A percentile compares a stretch with the other conserved stretches of the same genome.
Evolutionary conservation across 1,140 invertebrate genomes (phyloP).

Genomic region (Geopemphigus sp.): DNA sequence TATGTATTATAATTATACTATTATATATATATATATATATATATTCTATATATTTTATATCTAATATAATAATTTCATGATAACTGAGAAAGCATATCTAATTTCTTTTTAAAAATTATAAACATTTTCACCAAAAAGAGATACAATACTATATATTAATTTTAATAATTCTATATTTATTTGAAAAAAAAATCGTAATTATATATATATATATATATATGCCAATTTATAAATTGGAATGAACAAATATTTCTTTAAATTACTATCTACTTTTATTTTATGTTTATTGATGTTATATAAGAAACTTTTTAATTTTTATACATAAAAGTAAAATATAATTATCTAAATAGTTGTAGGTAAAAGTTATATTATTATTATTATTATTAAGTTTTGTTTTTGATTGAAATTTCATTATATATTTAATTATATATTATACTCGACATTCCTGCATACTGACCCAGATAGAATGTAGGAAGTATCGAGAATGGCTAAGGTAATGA

Average conservation of each 20-base stretch:
- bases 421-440: conserved; percentile 38
- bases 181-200: not conserved
- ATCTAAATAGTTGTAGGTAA: too few relatives aligned
- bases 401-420: conserved; percentile 26
- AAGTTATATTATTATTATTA: too few relatives aligned
- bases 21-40: not conserved
- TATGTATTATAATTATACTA: too few relatives aligned
- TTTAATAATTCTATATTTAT: not conserved
- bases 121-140: not conserved
- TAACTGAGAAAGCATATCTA: conserved; percentile 1
- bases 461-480: conserved; percentile 45
- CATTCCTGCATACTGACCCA: conserved; percentile 45
- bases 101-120: not conserved
- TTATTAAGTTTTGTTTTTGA: conserved; percentile 6
- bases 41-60: not conserved
- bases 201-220: not conserved
- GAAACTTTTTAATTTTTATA: not conserved
- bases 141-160: not conserved
- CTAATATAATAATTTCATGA: not conserved
- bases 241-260: not conserved
- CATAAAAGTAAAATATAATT: not conserved
- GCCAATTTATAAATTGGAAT: not conserved
- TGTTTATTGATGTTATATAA: not conserved
- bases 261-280: not conserved
- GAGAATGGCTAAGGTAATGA: conserved; percentile 47